A percentile compares a stretch with the other conserved stretches of the same genome.
These are phyloP conservation scores for Crax fasciolata DNA, from an alignment of 2,797 vertebrate genomes.

Conservation along the genomic window DNA sequence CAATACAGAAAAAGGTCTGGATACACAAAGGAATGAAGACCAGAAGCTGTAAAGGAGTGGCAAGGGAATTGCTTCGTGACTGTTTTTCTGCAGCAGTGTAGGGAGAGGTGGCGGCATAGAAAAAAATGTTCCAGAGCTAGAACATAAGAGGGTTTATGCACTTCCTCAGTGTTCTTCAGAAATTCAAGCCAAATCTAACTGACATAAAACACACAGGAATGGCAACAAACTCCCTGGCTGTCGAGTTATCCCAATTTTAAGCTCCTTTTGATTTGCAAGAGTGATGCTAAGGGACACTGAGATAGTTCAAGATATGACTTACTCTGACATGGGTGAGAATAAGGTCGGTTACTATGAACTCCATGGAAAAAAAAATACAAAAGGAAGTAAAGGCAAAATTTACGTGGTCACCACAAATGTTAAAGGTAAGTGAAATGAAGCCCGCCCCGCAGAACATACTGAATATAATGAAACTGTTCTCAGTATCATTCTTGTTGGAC, in stretches of 20 bases:
- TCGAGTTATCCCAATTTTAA: neutral
- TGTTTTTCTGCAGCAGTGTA: neutral
- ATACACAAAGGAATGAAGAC: neutral
- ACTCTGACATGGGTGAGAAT: neutral
- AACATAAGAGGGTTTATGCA: neutral
- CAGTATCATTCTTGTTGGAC: neutral
- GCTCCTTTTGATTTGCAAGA: neutral
- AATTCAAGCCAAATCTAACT: neutral
- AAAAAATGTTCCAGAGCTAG: neutral
- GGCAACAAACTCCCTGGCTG: neutral
- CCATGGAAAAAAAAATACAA: neutral
- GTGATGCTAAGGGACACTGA: neutral
- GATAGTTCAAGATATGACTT: neutral
- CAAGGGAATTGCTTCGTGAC: neutral
- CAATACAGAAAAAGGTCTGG: neutral
- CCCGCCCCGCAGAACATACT: neutral
- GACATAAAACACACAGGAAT: neutral
- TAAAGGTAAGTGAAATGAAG: neutral
- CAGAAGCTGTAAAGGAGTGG: neutral
- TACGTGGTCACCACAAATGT: neutral
- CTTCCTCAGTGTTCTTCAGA: neutral
- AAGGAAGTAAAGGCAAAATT: neutral
- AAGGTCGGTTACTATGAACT: neutral
- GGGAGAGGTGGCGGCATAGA: neutral
- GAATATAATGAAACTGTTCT: neutral